Evolutionary conservation across 2,797 vertebrate genomes (phyloP).

Genomic region (Argentina silus): DNA sequence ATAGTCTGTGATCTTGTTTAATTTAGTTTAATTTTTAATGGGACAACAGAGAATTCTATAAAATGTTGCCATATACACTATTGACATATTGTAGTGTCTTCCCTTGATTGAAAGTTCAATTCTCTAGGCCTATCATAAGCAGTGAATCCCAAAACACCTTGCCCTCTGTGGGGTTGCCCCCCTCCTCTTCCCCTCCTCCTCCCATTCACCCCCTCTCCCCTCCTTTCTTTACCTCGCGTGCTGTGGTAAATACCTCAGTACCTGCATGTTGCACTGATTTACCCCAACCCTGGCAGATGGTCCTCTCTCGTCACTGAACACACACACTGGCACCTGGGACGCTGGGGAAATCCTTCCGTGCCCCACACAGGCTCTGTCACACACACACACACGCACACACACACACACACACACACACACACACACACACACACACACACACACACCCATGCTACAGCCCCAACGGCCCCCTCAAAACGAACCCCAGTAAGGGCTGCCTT

Average conservation of each 20-base stretch:
- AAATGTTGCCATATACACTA: too few species aligned
- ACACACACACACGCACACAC: conserved; percentile 1
- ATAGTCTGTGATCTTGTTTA: too few species aligned
- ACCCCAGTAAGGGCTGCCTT: neutral
- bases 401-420: neutral
- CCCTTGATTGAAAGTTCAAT: too few species aligned
- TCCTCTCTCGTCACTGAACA: conserved; percentile 58
- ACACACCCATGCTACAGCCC: conserved; percentile 30
- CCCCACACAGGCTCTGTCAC: conserved; percentile 40
- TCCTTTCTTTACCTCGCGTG: conserved; percentile 26
- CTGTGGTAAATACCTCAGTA: conserved; percentile 69
- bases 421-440: conserved; percentile 36
- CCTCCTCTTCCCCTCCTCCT: neutral
- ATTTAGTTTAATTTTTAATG: too few species aligned
- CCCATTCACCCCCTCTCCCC: neutral
- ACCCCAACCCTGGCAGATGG: conserved; percentile 73
- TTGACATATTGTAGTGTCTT: too few species aligned
- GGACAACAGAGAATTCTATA: too few species aligned
- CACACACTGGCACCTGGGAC: conserved; percentile 54
- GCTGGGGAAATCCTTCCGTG: conserved; percentile 53
- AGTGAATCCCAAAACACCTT: too few species aligned
- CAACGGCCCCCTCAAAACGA: conserved; percentile 10
- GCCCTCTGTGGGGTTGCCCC: too few species aligned
- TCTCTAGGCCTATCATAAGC: too few species aligned
- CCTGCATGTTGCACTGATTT: conserved; percentile 74